These are phyloP conservation scores for Carcina quercana DNA, from an alignment of 2,888 invertebrate genomes.

Conservation along the genomic window DNA sequence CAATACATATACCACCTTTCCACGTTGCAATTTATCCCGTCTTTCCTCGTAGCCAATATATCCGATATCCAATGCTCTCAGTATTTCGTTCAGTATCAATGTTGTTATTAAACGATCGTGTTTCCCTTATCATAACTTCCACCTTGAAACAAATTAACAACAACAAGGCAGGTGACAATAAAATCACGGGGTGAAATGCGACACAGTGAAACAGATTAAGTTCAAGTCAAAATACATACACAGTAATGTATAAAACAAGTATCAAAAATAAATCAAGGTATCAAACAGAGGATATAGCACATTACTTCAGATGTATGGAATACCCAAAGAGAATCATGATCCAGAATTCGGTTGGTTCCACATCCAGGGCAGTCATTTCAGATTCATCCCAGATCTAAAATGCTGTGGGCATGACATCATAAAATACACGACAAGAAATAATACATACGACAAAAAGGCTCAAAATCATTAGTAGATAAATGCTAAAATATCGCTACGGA, in stretches of 20 bases:
- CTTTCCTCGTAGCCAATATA: not conserved
- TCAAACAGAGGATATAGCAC: no score
- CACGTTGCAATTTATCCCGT: constrained; percentile 10
- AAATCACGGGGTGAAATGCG: constrained; percentile 41
- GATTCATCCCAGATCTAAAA: no score
- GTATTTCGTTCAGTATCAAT: constrained; percentile 6
- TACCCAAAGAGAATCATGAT: no score
- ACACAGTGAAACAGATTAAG: constrained; percentile 33
- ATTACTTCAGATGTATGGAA: no score
- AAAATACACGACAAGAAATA: no score
- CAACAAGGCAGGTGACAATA: constrained; percentile 45
- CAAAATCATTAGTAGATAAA: no score
- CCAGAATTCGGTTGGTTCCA: no score
- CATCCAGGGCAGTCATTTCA: no score
- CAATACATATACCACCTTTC: constrained; percentile 33
- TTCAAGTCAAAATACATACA: constrained; percentile 17
- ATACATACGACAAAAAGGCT: no score
- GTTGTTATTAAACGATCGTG: constrained; percentile 10
- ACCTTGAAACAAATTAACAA: constrained; percentile 70
- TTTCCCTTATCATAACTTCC: constrained; percentile 15
- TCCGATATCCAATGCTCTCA: not conserved
- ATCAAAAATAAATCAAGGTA: constrained; percentile 7
- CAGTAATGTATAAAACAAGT: constrained; percentile 17
- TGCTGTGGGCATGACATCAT: no score
- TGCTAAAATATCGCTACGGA: no score